Base-by-base conservation (phyloP, 2,797 vertebrate genomes). In the Masticophis lateralis region DNA sequence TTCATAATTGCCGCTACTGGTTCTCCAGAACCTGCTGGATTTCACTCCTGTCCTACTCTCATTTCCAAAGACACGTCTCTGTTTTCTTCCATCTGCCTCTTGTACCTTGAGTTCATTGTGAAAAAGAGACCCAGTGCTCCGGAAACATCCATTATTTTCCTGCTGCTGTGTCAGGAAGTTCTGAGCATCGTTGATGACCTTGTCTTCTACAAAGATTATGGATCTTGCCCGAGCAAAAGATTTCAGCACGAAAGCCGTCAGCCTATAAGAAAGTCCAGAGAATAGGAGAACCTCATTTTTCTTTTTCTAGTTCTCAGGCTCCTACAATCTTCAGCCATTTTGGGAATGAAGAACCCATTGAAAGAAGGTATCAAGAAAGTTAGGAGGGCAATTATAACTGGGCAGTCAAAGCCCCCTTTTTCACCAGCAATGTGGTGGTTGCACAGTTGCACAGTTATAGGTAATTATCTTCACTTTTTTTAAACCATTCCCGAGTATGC, bases 191-290 rank as follows among this genome's bases (percentile, higher is more conserved):
- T 12, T 6, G 22, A 98, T 98, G 94, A 98, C 97, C 2, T 63
- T 88, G 0, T 95, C 92, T 1, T 98, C 97, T 91, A 99, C 97
- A 89, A 97, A 99, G 96, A 99, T 98, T 92, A 97, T 96, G 0
- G 47, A 79, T 4, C 56, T 96, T 0, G 98, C 98, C 43, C 97
- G 97, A 2, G 97, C 97, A 6, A 99, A 99, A 43, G 98, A 98
- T 97, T 99, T 99, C 97, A 99, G 98, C 96, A 98, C 98, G 88
- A 99, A 99, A 0, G 98, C 96, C 0, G 99, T 99, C 92, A 99
- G 96, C 99, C 99, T 99, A 94, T 60, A 93, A 74, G 57, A 95
- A 43, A 96, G 0, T 0, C 32, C 88, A 74, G 69, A 74, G 32
- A 13, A 69, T 1, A 69, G 6, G n/a, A 69, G 2, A 69, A 32